Evolutionary conservation across 2,113 vertebrate genomes (phyloP).

Genomic region (Patagioenas fasciata): DNA sequence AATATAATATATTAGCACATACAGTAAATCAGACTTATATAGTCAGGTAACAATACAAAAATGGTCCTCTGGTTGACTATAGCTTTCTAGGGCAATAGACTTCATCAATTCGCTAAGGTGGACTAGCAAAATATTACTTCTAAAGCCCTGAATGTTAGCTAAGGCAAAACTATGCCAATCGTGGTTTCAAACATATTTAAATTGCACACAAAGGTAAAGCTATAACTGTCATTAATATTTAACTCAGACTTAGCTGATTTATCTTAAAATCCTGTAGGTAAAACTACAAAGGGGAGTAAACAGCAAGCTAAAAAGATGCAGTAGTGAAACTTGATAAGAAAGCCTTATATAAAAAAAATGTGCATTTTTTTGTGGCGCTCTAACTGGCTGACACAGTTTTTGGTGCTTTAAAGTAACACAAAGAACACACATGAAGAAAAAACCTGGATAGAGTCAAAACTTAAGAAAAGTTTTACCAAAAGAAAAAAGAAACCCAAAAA

Average conservation of each 20-base stretch:
- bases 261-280: slow-evolving; percentile 76
- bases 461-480: slow-evolving; percentile 54
- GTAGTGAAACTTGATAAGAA: slow-evolving; percentile 73
- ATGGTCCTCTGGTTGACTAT: slow-evolving; percentile 88
- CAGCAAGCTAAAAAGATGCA: slow-evolving; percentile 78
- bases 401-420: slow-evolving; percentile 72
- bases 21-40: slow-evolving; percentile 89
- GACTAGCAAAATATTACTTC: slow-evolving; percentile 77
- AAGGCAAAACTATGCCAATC: slow-evolving; percentile 86
- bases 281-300: slow-evolving; percentile 80
- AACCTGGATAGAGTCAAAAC: slow-evolving; percentile 51
- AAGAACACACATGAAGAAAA: slow-evolving; percentile 40
- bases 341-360: slow-evolving; percentile 74
- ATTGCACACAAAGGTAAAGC: slow-evolving; percentile 80
- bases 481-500: neutral
- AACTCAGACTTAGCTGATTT: slow-evolving; percentile 74
- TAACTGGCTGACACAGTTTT: slow-evolving; percentile 72
- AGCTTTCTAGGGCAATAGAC: slow-evolving; percentile 78
- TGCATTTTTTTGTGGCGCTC: slow-evolving; percentile 70
- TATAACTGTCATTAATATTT: slow-evolving; percentile 76
- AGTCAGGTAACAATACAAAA: slow-evolving; percentile 89
- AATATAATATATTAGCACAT: slow-evolving; percentile 89
- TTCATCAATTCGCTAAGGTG: slow-evolving; percentile 74
- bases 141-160: slow-evolving; percentile 80
- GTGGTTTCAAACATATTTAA: slow-evolving; percentile 70